These are phyloP conservation scores for Girardia tigrina DNA, from an alignment of 2,888 invertebrate species.

Conservation along the genomic window DNA sequence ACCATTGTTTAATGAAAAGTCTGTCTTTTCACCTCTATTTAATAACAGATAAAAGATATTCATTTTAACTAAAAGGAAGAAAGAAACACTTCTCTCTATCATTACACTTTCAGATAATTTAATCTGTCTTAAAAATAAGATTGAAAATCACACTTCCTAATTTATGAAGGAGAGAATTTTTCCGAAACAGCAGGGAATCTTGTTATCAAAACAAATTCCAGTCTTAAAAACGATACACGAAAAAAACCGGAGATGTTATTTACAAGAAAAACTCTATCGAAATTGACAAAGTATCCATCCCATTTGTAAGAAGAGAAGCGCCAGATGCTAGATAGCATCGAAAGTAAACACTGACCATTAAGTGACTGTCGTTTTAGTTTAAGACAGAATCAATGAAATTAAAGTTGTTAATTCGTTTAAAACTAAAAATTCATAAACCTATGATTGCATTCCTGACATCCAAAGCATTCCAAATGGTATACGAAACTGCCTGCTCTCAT, in stretches of 20 bases:
- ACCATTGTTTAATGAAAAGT: too few relatives aligned
- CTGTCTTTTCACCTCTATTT: too few relatives aligned
- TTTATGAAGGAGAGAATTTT: background rate
- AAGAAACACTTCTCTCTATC: too few relatives aligned
- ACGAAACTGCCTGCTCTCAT: slow-evolving; percentile 81
- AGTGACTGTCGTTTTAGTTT: background rate
- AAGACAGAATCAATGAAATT: background rate
- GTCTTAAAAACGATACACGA: background rate
- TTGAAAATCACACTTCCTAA: background rate
- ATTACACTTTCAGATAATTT: too few relatives aligned
- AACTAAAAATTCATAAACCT: slow-evolving; percentile 55
- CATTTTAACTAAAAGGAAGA: too few relatives aligned
- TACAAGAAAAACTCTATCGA: background rate
- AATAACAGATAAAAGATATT: too few relatives aligned
- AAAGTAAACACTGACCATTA: slow-evolving; percentile 2
- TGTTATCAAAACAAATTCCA: background rate
- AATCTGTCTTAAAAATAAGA: background rate
- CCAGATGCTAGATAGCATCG: background rate
- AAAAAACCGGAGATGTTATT: slow-evolving; percentile 1
- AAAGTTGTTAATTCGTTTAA: background rate
- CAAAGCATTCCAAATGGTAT: slow-evolving; percentile 82
- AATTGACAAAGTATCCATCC: slow-evolving; percentile 13
- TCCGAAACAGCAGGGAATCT: slow-evolving; percentile 3
- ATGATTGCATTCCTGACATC: slow-evolving; percentile 83
- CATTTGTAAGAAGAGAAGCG: background rate